Base-by-base conservation (phyloP, 37 sponge, comb jelly and placozoan genomes). In the Chondrilla cf. caribensis region DNA sequence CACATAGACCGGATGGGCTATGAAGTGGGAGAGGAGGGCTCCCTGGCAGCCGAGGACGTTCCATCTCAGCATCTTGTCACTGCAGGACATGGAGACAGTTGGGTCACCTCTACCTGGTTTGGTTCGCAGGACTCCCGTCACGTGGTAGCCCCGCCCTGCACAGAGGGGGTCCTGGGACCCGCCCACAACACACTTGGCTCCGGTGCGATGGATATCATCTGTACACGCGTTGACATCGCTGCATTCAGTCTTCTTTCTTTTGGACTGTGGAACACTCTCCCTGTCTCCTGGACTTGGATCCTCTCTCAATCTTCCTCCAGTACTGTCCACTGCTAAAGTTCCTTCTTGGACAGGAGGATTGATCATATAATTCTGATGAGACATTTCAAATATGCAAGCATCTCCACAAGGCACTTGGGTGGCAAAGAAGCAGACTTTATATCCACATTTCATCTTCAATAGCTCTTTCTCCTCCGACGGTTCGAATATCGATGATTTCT, bases 71-170 rank as follows among this genome's bases (percentile, higher is more conserved):
- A 94, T 82, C 78, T 94, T 94, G 65, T 94, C 95, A 75, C 92
- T 91, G 80, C 95, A 94, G 2, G 92, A 88, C 89, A 91, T 91
- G 80, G 84, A 83, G 35, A 78, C 64, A 29, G 95, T 94, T 21
- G 92, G 95, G 38, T 94, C 84, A 24, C 95, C 95, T 28, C 92
- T 83, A 2, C 95, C 95, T 28, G 95, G 95, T 42, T 94, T 94
- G 29, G 92, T 88, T 6, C 95, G 84, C 39, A 88, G 58, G 6
- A 54, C 77, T 59, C 95, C 92, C 36, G 59, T 8, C 35, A 28
- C 70, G 80, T 94, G 94, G 59, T 94, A 94, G 28, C 25, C 72
- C 8, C 26, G 24, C 3, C 94, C 91, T n/a, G 88, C 79, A 0
- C 15, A 22, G 47, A 73, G 84, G 18, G 80, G 37, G 73, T 94